These are phyloP conservation scores for Spinus olivaceus DNA, from an alignment of 2,797 vertebrate genomes.

Conservation along the genomic window DNA sequence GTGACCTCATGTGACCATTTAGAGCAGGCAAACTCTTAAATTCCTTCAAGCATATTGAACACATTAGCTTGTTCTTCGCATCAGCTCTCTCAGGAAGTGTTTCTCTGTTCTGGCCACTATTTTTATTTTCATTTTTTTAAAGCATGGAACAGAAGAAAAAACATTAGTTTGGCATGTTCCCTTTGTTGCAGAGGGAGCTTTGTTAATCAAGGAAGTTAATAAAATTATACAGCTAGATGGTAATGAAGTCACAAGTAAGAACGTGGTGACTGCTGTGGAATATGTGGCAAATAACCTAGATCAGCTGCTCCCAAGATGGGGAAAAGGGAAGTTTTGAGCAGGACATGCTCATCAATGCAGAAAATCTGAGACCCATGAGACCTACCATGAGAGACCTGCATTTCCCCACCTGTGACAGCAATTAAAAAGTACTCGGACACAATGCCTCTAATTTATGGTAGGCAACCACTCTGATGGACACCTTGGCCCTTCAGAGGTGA, in stretches of 20 bases:
- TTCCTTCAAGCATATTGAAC: slow-evolving; percentile 86
- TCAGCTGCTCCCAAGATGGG: background rate
- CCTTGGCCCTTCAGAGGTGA: background rate
- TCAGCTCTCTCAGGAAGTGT: slow-evolving; percentile 72
- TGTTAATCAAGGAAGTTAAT: background rate
- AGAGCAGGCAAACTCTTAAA: slow-evolving; percentile 92
- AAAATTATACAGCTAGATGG: background rate
- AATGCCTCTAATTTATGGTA: background rate
- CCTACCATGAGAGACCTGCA: background rate
- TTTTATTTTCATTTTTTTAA: slow-evolving; percentile 22
- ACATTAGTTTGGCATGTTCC: background rate
- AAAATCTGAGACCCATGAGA: background rate
- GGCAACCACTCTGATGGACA: background rate
- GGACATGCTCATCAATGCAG: background rate
- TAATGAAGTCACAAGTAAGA: background rate
- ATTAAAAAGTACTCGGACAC: background rate
- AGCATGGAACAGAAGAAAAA: slow-evolving; percentile 35
- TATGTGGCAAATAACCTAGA: background rate
- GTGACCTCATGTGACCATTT: slow-evolving; percentile 94
- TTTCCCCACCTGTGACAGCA: background rate
- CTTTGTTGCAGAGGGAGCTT: background rate
- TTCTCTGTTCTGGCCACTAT: slow-evolving; percentile 71
- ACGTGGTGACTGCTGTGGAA: background rate
- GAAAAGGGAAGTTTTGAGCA: background rate
- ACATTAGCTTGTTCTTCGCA: slow-evolving; percentile 80